Evolutionary conservation across 2,888 invertebrate species (phyloP), one percentile per base, ranked within the genome.

Genomic region (Bugulina stolonifera): DNA sequence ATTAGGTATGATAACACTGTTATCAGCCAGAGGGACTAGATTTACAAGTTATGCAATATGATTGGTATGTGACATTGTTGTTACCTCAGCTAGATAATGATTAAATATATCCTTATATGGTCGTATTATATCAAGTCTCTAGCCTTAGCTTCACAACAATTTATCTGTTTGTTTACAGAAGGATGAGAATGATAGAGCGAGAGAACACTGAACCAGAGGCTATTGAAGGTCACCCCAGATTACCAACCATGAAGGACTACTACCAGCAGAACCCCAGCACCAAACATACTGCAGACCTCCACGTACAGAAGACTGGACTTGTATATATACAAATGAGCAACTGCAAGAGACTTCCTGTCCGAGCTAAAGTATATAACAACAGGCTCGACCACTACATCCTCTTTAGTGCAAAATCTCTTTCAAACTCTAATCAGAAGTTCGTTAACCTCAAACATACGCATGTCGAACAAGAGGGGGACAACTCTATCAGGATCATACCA

Each of bases 261-360:
- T 18, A 55, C n/a, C 10, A 55, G 25, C n/a, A 55, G 55, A 55
- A n/a, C 5, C 10, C n/a, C 55, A 55, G 55, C 23, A 55, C 22
- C 23, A 3, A 18, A 23, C n/a, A 25, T 25, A 14, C 55, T 14
- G 55, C 64, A 14, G 64, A 64, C 64, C 64, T 25, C 5, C 64
- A 64, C 32, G 27, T 64, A 27, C 64, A 64, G 64, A 64, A 64
- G n/a, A 29, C 64, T 3, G 64, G 64, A 27, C 64, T 64, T 64
- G 2, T 64, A 14, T 29, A 5, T n/a, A 64, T 64, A 32, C 64
- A 64, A 64, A 32, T 64, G 32, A 64, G 32, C 64, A 64, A 34
- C 32, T 14, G 32, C 22, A 64, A 64, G n/a, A 64, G 32, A n/a
- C 25, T 64, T 14, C 5, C 64, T 32, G 32, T 27, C 5, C 22